Evolutionary conservation across 2,797 vertebrate genomes (phyloP).

Genomic region (Jordanella pulchra): DNA sequence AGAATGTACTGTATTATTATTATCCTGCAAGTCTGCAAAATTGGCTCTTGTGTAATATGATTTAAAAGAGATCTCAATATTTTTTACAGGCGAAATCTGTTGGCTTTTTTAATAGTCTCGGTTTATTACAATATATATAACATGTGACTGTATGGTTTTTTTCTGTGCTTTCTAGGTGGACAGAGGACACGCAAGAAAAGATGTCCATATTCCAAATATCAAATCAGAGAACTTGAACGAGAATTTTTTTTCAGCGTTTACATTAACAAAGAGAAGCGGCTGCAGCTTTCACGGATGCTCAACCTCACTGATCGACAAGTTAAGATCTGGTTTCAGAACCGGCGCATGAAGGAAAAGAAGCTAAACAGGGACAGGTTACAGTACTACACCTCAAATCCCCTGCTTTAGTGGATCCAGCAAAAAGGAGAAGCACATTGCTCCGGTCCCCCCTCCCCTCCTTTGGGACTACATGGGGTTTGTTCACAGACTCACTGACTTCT

Average conservation of each 20-base stretch:
- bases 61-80: background rate
- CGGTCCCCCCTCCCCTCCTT: constrained; percentile 19
- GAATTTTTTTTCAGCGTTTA: constrained; percentile 99
- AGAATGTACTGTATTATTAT: background rate
- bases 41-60: background rate
- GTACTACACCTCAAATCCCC: constrained; percentile 95
- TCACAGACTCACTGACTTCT: constrained; percentile 56
- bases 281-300: constrained; percentile 98
- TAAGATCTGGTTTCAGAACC: constrained; percentile 99
- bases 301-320: constrained; percentile 99
- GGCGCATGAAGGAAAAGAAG: constrained; percentile 99
- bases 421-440: constrained; percentile 46
- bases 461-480: constrained; percentile 36
- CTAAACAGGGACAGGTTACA: constrained; percentile 99
- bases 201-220: constrained; percentile 98
- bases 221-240: constrained; percentile 97
- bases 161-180: constrained; percentile 83
- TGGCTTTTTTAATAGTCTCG: background rate
- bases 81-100: background rate
- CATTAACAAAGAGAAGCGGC: constrained; percentile 99
- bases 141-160: constrained; percentile 31
- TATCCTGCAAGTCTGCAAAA: background rate
- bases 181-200: constrained; percentile 97
- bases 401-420: constrained; percentile 80
- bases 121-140: background rate